Evolutionary conservation across 2,113 vertebrate genomes (phyloP), one percentile per base, ranked within the genome.

Genomic region (Uropsilus gracilis): DNA sequence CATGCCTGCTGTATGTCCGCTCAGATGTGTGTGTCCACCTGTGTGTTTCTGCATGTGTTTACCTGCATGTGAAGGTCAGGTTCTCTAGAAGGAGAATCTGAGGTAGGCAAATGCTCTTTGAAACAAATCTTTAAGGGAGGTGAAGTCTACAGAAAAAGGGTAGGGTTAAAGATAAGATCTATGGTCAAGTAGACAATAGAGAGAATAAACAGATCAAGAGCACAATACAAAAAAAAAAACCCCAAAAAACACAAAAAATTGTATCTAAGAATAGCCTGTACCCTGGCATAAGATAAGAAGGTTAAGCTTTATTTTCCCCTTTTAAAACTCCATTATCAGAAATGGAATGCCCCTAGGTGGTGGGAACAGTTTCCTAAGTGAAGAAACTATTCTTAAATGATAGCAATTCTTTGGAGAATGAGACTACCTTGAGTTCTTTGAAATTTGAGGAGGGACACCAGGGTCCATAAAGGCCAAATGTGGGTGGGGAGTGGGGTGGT

Each of bases 391-490:
- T 59, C 4, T 50, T 24, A 6, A 8, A 11, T 46, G 18, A 68
- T 14, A 5, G 11, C 2, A n/a, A 57, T 53, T 68, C 55, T 89
- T n/a, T 57, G 42, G 71, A 42, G 7, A 44, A 46, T 66, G 13
- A 46, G 24, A 18, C 32, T 55, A 55, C 53, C 53, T 55, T 55
- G 53, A 55, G 53, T 20, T 20, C 53, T 55, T 7, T 22, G 68
- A n/a, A 84, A 46, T 1, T 82, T 4, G 1, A 11, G 6, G 12
- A 42, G 1, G 0, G 66, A 11, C 10, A 11, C 42, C 1, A 5
- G 22, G 59, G 5, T 32, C 32, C 46, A 84, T 24, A 34, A 53
- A 85, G n/a, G 24, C 80, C 55, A 73, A 13, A 24, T 22, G 28
- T 71, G 18, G 14, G 83, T 6, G n/a, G 17, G 4, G n/a, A 64